Base-by-base conservation (phyloP, 2,888 invertebrate species). In the Mongoloraphidia duomilia region DNA sequence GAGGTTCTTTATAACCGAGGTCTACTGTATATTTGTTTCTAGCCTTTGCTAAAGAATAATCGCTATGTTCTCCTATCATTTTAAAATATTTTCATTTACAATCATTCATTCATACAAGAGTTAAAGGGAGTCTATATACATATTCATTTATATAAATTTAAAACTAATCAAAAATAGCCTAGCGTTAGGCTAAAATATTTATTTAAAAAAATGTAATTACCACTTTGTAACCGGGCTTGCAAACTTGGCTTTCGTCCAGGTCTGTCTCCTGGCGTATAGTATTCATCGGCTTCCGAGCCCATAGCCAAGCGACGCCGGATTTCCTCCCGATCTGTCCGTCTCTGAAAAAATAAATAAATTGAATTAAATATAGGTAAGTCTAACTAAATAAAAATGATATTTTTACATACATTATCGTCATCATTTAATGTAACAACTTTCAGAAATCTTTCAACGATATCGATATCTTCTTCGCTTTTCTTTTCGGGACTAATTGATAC, bases 271-370 rank as follows among this genome's bases (percentile, higher is more conserved):
- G 75, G 71, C 57, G 76, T 76, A 58, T 76, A 75, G 61, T 82
- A 80, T 58, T 84, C 84, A 59, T 89, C 89, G 46, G 75, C 73
- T 59, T 88, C 86, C 46, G 80, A 76, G 12, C 86, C 89, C 84
- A 87, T 86, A 0, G 93, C 93, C 64, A 94, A 71, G 52, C 91
- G 76, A 59, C 84, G 77, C 53, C 92, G 79, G 58, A 94, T 93
- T 69, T 93, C 92, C 68, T 94, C 93, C 49, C 93, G 76, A 64
- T 93, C 92, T 77, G 88, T 91, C 61, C 86, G 81, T 68, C 89
- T 82, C 84, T 91, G 74, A 50, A 79, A 74, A 55, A 57, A 49
- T 53, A 51, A 54, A 53, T 44, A 52, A 41, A 47, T 42, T n/a
- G 34, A 46, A 43, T 41, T 44, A 34, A 43, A 49, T 42, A 44